Evolutionary conservation across 1,140 invertebrate species (phyloP).

Genomic region (Saccostrea cuccullata): DNA sequence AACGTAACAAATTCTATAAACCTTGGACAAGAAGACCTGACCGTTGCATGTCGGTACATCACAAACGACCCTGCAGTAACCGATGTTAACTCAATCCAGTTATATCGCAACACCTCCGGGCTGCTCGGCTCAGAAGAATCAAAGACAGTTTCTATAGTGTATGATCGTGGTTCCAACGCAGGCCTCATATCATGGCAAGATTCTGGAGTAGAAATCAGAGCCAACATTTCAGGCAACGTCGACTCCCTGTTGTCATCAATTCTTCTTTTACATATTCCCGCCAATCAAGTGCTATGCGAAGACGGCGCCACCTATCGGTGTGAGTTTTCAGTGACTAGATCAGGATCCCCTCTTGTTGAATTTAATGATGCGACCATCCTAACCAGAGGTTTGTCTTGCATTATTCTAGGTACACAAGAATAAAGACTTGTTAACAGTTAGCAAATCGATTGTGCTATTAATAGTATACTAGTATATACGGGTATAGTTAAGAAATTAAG

Average conservation of each 20-base stretch:
- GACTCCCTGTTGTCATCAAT: slow-evolving; percentile 7
- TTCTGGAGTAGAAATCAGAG: background rate
- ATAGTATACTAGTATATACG: no score
- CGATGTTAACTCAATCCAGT: slow-evolving; percentile 32
- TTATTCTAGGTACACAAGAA: background rate
- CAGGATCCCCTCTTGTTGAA: background rate
- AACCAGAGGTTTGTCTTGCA: background rate
- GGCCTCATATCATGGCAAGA: slow-evolving; percentile 29
- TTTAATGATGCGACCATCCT: background rate
- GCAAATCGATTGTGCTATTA: no score
- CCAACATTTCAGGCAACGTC: slow-evolving; percentile 14
- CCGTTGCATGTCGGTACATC: background rate
- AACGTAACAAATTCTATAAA: background rate
- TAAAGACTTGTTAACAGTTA: background rate
- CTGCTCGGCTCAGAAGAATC: slow-evolving; percentile 17
- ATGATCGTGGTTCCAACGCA: slow-evolving; percentile 3
- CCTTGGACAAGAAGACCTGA: background rate
- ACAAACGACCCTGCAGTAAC: background rate
- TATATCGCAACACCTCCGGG: background rate
- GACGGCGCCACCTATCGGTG: slow-evolving; percentile 27
- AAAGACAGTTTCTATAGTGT: slow-evolving; percentile 30
- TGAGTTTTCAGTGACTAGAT: background rate
- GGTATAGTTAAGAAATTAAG: no score
- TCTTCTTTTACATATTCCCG: slow-evolving; percentile 10
- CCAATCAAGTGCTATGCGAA: background rate